phyloP scores from a whole-genome alignment of 2,888 invertebrate species.

The Eremobia ochroleuca region DNA sequence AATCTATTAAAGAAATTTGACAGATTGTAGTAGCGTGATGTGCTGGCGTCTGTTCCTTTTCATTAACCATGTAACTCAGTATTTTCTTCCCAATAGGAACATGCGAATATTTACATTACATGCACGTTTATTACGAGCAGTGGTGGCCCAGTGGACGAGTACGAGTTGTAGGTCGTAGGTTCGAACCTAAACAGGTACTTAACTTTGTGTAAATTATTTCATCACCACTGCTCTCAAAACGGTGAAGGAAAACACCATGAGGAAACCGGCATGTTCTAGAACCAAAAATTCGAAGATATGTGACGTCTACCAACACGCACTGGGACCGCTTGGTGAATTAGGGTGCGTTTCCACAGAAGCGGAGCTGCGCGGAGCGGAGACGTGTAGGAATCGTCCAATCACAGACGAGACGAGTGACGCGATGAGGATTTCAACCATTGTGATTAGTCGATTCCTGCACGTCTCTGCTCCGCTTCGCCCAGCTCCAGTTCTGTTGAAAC shows the following conservation, averaged over 20 bases:
- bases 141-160: neutral
- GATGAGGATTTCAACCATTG: too few relatives aligned
- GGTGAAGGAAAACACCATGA: neutral
- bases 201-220: neutral
- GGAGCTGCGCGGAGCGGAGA: too few relatives aligned
- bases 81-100: too few relatives aligned
- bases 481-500: too few relatives aligned
- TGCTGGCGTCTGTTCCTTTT: too few relatives aligned
- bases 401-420: too few relatives aligned
- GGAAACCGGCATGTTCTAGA: neutral
- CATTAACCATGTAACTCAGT: neutral
- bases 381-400: too few relatives aligned
- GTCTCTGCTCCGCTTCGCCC: too few relatives aligned
- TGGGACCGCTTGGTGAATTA: neutral
- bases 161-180: neutral
- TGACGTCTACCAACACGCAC: neutral
- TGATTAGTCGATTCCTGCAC: too few relatives aligned
- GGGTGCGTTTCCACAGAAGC: too few relatives aligned
- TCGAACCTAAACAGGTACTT: neutral
- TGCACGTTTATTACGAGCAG: neutral
- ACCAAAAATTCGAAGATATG: neutral
- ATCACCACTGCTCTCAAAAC: neutral
- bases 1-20: too few relatives aligned
- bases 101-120: neutral
- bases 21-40: too few relatives aligned